Percentiles rank a stretch among this genome's conserved stretches.
Conservation (phyloP, 2,113 vertebrate genomes). For the Tragelaphus imberbis region DNA sequence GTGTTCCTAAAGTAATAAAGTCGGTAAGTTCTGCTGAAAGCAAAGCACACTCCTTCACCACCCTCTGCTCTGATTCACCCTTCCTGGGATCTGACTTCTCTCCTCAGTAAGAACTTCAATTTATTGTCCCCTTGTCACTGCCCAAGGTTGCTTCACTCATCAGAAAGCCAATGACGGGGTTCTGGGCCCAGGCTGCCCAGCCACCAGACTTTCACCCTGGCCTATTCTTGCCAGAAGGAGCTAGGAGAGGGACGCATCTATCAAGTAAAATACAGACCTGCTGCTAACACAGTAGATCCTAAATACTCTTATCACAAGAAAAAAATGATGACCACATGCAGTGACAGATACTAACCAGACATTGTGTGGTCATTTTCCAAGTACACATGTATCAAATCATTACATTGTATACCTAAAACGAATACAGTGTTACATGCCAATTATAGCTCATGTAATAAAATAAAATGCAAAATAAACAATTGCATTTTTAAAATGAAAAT, state of each 20-base stretch:
- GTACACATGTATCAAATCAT: no score
- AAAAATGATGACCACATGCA: background rate
- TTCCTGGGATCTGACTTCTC: background rate
- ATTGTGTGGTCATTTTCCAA: background rate
- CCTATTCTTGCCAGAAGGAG: background rate
- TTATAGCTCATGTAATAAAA: background rate
- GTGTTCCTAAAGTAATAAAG: background rate
- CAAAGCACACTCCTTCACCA: background rate
- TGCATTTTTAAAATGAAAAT: background rate
- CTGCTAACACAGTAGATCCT: background rate
- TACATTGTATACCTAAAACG: no score
- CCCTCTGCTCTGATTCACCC: background rate
- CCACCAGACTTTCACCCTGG: background rate
- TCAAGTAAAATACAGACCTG: background rate
- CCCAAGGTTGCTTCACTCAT: background rate
- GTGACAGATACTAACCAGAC: background rate
- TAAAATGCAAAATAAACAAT: background rate
- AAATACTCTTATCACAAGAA: background rate
- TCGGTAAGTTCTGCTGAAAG: background rate
- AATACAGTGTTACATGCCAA: background rate
- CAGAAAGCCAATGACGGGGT: no score
- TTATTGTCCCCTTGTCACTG: background rate
- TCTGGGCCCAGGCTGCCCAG: accelerated
- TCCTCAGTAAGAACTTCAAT: background rate
- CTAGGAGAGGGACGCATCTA: background rate